Conservation (phyloP, 2,888 invertebrate species). For the Operophtera brumata region DNA sequence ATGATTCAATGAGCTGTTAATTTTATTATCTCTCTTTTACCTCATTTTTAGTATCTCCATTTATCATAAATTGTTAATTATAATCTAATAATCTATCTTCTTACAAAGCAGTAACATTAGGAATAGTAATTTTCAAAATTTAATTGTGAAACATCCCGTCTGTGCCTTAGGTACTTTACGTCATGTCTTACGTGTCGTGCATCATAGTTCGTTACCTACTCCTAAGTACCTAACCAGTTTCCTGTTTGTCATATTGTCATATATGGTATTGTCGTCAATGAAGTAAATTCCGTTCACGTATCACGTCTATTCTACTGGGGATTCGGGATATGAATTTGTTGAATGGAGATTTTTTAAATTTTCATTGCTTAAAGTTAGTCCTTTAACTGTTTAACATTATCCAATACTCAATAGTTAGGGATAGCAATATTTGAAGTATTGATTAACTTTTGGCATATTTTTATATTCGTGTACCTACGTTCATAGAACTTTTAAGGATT, state of each 20-base stretch:
- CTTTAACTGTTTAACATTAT: too few relatives aligned
- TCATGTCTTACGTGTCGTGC: slow-evolving; percentile 17
- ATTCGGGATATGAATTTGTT: not conserved
- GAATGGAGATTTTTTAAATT: not conserved
- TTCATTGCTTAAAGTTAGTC: too few relatives aligned
- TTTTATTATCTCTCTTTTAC: not conserved
- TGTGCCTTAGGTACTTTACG: slow-evolving; percentile 4
- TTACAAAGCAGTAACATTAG: not conserved
- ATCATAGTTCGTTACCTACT: slow-evolving; percentile 19
- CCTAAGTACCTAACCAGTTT: slow-evolving; percentile 13
- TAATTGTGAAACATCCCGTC: not conserved
- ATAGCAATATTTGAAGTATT: too few relatives aligned
- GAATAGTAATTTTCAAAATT: not conserved
- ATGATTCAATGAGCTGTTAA: too few relatives aligned
- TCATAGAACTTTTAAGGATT: too few relatives aligned
- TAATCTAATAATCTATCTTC: too few relatives aligned
- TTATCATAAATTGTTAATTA: too few relatives aligned
- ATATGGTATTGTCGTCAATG: slow-evolving; percentile 20
- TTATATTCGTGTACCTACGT: too few relatives aligned
- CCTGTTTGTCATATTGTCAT: slow-evolving; percentile 18
- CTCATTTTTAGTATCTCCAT: not conserved
- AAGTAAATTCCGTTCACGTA: slow-evolving; percentile 10
- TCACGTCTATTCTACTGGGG: not conserved
- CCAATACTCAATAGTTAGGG: too few relatives aligned
- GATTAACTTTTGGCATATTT: too few relatives aligned